phyloP scores from a whole-genome alignment of 2,888 invertebrate genomes.

The Heteromyza rotundicornis region DNA sequence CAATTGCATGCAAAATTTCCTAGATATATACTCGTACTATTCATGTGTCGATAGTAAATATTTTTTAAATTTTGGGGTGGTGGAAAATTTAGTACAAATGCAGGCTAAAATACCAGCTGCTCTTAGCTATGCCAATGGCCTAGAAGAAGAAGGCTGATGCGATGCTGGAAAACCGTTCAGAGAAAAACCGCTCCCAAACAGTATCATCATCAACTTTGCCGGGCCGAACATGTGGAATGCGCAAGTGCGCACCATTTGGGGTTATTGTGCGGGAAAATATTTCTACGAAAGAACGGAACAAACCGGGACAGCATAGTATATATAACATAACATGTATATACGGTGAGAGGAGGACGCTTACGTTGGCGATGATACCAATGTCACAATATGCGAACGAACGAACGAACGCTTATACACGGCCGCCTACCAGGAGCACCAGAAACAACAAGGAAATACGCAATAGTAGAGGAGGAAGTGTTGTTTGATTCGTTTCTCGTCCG shows the following conservation, averaged over 20 bases:
- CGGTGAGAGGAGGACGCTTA: too few species aligned
- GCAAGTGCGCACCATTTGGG: conserved; percentile 3
- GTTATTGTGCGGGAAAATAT: conserved; percentile 4
- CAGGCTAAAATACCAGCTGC: conserved; percentile 16
- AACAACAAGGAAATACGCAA: conserved; percentile 8
- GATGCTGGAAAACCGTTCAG: not conserved
- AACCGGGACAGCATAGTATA: not conserved
- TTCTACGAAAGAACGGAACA: not conserved
- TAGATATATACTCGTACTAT: too few species aligned
- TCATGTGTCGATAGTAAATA: too few species aligned
- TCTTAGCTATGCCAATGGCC: conserved; percentile 9
- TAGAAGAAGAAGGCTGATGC: conserved; percentile 1
- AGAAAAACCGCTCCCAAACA: conserved; percentile 25
- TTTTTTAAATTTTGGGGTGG: too few species aligned
- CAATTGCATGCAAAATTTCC: too few species aligned
- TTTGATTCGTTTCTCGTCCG: not conserved
- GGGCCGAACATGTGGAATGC: not conserved
- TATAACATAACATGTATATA: not conserved
- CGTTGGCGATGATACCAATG: not conserved
- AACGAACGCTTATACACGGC: too few species aligned
- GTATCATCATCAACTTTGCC: conserved; percentile 6
- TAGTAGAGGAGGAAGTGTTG: not conserved
- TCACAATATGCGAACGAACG: too few species aligned
- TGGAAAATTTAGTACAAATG: not conserved
- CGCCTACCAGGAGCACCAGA: conserved; percentile 12